Conservation (phyloP, 2,113 vertebrate genomes). For the Ornithorhynchus anatinus region DNA sequence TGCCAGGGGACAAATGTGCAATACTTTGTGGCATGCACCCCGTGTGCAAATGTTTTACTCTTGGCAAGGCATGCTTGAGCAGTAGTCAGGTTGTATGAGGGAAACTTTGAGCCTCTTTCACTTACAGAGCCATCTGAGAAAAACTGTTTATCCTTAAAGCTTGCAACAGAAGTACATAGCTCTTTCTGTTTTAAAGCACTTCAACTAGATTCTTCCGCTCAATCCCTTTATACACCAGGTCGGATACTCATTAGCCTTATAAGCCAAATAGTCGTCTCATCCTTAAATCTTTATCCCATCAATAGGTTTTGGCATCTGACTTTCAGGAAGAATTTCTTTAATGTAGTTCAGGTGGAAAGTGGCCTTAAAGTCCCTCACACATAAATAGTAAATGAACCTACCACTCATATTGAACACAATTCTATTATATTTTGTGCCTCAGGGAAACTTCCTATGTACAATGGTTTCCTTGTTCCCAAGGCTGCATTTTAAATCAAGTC, state of each 20-base stretch:
- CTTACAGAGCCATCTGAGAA: conserved; percentile 7
- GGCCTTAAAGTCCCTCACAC: conserved; percentile 11
- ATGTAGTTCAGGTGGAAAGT: conserved; percentile 4
- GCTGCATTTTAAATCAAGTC: conserved; percentile 39
- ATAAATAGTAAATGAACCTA: conserved; percentile 16
- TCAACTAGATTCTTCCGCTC: too few relatives aligned
- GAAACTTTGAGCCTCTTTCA: conserved; percentile 1
- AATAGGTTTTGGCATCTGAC: conserved; percentile 12
- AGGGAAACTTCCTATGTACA: conserved; percentile 33
- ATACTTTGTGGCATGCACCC: background rate
- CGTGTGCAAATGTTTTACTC: background rate
- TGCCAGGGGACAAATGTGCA: background rate
- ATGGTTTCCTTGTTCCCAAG: conserved; percentile 26
- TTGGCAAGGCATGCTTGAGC: background rate
- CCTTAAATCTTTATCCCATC: too few relatives aligned
- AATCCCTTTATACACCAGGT: too few relatives aligned
- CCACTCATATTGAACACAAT: conserved; percentile 20
- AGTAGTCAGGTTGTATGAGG: conserved; percentile 6
- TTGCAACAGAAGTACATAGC: background rate
- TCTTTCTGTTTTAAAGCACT: too few relatives aligned
- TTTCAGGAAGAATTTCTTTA: conserved; percentile 29
- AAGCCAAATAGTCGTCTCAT: too few relatives aligned
- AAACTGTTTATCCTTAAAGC: conserved; percentile 15
- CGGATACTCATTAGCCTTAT: too few relatives aligned
- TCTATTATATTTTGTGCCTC: background rate